These are phyloP conservation scores for Baccha elongata DNA, from an alignment of 2,888 invertebrate genomes.

Conservation along the genomic window DNA sequence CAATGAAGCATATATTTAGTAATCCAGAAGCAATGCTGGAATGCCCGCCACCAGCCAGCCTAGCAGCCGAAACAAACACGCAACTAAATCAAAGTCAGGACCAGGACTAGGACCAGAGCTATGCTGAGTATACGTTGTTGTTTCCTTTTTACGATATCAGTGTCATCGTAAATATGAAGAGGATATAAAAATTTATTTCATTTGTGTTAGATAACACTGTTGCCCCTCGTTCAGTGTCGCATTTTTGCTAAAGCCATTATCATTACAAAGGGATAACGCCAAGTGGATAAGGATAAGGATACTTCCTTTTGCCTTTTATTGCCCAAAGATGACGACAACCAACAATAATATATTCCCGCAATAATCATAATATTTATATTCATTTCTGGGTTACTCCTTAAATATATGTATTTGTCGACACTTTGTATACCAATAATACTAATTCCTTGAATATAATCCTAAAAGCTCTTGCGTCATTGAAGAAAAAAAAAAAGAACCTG, in stretches of 20 bases:
- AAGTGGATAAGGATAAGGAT: slow-evolving; percentile 65
- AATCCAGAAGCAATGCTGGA: slow-evolving; percentile 5
- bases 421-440: slow-evolving; percentile 69
- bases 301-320: slow-evolving; percentile 61
- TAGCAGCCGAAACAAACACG: slow-evolving; percentile 1
- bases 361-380: slow-evolving; percentile 73
- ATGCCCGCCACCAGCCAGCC: slow-evolving; percentile 14
- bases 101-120: slow-evolving; percentile 36
- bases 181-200: slow-evolving; percentile 74
- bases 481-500: slow-evolving; percentile 10
- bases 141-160: slow-evolving; percentile 67
- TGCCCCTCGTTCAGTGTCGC: slow-evolving; percentile 50
- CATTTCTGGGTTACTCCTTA: slow-evolving; percentile 48
- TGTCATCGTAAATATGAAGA: slow-evolving; percentile 73
- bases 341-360: slow-evolving; percentile 65
- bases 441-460: slow-evolving; percentile 46
- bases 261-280: slow-evolving; percentile 73
- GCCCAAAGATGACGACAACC: slow-evolving; percentile 40
- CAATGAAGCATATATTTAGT: slow-evolving; percentile 49
- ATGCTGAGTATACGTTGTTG: slow-evolving; percentile 64
- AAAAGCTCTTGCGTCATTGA: slow-evolving; percentile 20
- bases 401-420: slow-evolving; percentile 67
- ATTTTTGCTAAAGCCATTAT: slow-evolving; percentile 68
- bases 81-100: slow-evolving; percentile 70
- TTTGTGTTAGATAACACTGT: slow-evolving; percentile 72